Conservation (phyloP, 2,113 vertebrate species). For the Sialia sialis region DNA sequence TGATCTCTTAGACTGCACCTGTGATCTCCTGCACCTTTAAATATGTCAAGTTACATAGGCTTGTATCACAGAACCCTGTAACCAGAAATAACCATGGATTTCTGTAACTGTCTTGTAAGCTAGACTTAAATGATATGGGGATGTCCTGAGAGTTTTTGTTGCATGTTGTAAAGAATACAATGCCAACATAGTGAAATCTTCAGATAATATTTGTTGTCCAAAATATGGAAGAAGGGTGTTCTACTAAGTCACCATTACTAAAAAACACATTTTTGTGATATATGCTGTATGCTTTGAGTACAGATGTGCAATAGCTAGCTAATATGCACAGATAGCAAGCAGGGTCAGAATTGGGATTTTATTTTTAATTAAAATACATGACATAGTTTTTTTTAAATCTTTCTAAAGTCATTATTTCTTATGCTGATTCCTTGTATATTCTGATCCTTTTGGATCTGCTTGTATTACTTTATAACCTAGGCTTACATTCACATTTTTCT, state of each 20-base stretch:
- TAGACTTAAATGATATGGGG: background rate
- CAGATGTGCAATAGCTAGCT: background rate
- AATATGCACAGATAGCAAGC: background rate
- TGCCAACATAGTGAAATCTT: background rate
- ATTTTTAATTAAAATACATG: background rate
- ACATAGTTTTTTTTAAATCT: background rate
- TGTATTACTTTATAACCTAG: background rate
- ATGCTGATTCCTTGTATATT: background rate
- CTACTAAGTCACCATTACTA: background rate
- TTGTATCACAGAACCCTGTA: background rate
- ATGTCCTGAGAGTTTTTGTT: background rate
- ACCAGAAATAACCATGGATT: background rate
- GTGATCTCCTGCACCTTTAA: background rate
- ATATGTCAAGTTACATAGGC: background rate
- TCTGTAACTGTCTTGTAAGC: background rate
- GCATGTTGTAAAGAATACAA: background rate
- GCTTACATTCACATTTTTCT: background rate
- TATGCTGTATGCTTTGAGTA: background rate
- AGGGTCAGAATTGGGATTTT: background rate
- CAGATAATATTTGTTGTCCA: background rate
- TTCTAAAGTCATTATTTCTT: background rate
- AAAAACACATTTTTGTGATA: background rate
- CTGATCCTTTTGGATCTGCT: background rate
- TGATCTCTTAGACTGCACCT: background rate
- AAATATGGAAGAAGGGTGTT: background rate